phyloP scores from a whole-genome alignment of 64 coral and sea anemone genomes.

The Pocillopora damicornis region DNA sequence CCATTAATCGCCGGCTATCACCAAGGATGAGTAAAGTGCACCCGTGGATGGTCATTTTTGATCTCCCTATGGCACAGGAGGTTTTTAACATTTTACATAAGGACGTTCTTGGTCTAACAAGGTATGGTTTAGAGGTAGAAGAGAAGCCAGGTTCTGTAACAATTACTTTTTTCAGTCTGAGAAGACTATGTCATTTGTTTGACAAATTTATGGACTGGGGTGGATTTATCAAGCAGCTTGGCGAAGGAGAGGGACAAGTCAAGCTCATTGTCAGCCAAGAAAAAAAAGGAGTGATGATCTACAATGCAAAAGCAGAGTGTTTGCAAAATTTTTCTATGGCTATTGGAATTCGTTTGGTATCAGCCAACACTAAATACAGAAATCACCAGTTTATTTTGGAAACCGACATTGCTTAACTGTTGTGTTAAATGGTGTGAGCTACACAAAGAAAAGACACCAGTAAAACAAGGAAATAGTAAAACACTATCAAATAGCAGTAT shows the following conservation, averaged over 20 bases:
- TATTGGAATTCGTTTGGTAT: conserved; percentile 20
- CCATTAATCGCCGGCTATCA: conserved; percentile 32
- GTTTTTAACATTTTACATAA: conserved; percentile 55
- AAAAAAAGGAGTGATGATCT: conserved; percentile 25
- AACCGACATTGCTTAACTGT: too few species aligned
- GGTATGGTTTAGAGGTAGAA: conserved; percentile 44
- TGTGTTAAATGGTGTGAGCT: too few species aligned
- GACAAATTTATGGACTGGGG: background rate
- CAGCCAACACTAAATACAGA: too few species aligned
- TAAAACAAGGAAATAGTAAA: too few species aligned
- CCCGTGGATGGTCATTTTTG: conserved; percentile 39
- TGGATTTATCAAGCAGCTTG: conserved; percentile 30
- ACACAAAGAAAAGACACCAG: too few species aligned
- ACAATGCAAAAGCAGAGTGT: conserved; percentile 9
- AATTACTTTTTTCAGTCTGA: too few species aligned
- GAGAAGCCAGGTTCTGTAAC: too few species aligned
- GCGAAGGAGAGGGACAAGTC: conserved; percentile 18
- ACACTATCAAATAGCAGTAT: too few species aligned
- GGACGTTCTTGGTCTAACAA: conserved; percentile 33
- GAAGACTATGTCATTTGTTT: too few species aligned
- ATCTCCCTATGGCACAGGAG: conserved; percentile 41
- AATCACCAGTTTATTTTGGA: too few species aligned
- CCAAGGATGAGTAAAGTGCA: conserved; percentile 63
- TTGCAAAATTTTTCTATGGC: conserved; percentile 3
- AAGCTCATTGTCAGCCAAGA: conserved; percentile 36